Evolutionary conservation across 1,140 invertebrate genomes (phyloP).

Genomic region (Drosophila kohkoa): DNA sequence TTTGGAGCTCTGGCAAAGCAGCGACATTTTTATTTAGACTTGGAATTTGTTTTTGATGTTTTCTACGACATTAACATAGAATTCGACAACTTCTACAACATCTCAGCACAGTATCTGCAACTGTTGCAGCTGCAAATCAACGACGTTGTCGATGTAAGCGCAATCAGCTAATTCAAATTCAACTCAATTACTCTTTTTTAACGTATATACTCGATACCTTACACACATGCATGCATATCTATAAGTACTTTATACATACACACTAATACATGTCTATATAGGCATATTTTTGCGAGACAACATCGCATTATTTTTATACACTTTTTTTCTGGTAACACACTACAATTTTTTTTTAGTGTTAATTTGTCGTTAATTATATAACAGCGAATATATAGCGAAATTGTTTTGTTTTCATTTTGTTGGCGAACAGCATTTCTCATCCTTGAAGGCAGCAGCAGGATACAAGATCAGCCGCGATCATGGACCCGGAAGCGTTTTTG

Average conservation of each 20-base stretch:
- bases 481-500: slow-evolving; percentile 98
- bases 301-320: too few relatives aligned
- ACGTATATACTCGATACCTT: neutral
- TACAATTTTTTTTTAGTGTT: slow-evolving; percentile 21
- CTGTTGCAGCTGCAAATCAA: slow-evolving; percentile 7
- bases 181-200: too few relatives aligned
- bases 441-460: slow-evolving; percentile 64
- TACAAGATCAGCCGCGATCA: slow-evolving; percentile 83
- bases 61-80: slow-evolving; percentile 64
- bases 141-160: slow-evolving; percentile 18
- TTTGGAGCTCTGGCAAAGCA: slow-evolving; percentile 78
- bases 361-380: slow-evolving; percentile 40
- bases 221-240: neutral
- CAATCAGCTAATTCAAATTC: neutral
- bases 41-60: slow-evolving; percentile 73
- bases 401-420: neutral
- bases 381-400: slow-evolving; percentile 1
- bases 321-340: neutral
- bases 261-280: slow-evolving; percentile 7
- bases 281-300: slow-evolving; percentile 16
- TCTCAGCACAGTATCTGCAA: slow-evolving; percentile 4
- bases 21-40: slow-evolving; percentile 73
- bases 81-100: slow-evolving; percentile 65
- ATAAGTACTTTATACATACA: slow-evolving; percentile 12
- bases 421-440: slow-evolving; percentile 48